These are phyloP conservation scores for Microcebus ravelobensis DNA, from an alignment of 2,113 vertebrate genomes.

Conservation along the genomic window DNA sequence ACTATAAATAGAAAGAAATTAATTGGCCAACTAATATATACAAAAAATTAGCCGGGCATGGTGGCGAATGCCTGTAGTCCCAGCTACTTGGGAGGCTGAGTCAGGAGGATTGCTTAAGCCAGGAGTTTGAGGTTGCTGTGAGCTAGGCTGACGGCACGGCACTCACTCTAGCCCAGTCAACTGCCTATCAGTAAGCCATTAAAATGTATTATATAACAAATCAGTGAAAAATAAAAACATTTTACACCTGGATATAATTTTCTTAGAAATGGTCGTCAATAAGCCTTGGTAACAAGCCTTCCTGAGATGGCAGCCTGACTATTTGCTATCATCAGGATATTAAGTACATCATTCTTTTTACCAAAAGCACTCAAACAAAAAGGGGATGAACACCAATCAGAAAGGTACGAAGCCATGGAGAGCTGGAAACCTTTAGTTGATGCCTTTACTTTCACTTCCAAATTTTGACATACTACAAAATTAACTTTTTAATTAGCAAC, in stretches of 20 bases:
- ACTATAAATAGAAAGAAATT: too few relatives aligned
- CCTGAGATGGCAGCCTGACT: not conserved
- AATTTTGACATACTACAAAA: not conserved
- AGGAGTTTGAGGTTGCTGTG: too few relatives aligned
- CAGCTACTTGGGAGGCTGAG: too few relatives aligned
- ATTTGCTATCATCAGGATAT: not conserved
- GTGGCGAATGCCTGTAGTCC: too few relatives aligned
- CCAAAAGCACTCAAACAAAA: not conserved
- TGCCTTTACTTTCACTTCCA: not conserved
- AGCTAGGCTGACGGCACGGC: too few relatives aligned
- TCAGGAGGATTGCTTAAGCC: too few relatives aligned
- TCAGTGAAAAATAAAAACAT: conserved; percentile 7
- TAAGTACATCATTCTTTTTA: not conserved
- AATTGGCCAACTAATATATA: too few relatives aligned
- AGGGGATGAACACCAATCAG: not conserved
- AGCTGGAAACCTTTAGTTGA: not conserved
- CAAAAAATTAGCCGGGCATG: too few relatives aligned
- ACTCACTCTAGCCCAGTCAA: not conserved
- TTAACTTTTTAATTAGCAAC: conserved; percentile 16
- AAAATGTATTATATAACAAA: not conserved
- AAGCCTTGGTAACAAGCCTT: not conserved
- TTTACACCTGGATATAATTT: not conserved
- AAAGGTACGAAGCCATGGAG: not conserved
- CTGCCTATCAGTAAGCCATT: not conserved
- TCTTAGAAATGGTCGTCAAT: not conserved